A percentile compares a stretch with the other conserved stretches of the same genome.
Evolutionary conservation across 2,888 invertebrate species (phyloP).

Genomic region (Fabriciana adippe): DNA sequence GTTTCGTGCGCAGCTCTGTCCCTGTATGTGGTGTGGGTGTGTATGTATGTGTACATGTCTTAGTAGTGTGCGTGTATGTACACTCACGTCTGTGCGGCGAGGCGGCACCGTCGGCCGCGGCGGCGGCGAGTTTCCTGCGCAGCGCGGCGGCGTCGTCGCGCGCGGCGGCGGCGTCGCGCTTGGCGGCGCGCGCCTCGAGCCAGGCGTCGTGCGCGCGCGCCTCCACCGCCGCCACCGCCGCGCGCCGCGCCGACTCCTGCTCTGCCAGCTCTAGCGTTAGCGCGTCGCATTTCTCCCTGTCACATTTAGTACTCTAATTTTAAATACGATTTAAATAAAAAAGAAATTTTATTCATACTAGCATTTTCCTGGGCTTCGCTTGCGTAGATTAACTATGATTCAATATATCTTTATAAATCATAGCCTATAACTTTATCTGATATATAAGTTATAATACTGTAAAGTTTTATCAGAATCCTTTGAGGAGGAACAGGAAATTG

Average conservation of each 20-base stretch:
- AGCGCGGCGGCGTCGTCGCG: slow-evolving; percentile 66
- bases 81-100: slow-evolving; percentile 57
- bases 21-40: no score
- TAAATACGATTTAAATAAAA: no score
- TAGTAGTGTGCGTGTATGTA: neutral
- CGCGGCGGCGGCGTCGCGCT: slow-evolving; percentile 90
- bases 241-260: slow-evolving; percentile 86
- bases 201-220: slow-evolving; percentile 93
- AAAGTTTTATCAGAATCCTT: no score
- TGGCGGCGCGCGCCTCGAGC: slow-evolving; percentile 91
- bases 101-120: slow-evolving; percentile 55
- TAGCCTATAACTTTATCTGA: no score
- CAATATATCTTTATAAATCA: no score
- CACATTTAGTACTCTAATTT: slow-evolving; percentile 6
- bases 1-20: no score
- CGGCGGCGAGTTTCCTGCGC: slow-evolving; percentile 61
- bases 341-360: neutral
- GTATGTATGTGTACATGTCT: neutral
- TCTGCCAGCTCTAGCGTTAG: slow-evolving; percentile 93
- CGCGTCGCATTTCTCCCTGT: slow-evolving; percentile 85
- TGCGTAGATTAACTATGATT: no score
- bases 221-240: slow-evolving; percentile 89
- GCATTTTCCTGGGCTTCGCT: no score
- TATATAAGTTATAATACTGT: no score
- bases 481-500: no score